A percentile compares a stretch with the other conserved stretches of the same genome.
Conservation (phyloP, 2,113 vertebrate genomes). For the Columba livia region DNA sequence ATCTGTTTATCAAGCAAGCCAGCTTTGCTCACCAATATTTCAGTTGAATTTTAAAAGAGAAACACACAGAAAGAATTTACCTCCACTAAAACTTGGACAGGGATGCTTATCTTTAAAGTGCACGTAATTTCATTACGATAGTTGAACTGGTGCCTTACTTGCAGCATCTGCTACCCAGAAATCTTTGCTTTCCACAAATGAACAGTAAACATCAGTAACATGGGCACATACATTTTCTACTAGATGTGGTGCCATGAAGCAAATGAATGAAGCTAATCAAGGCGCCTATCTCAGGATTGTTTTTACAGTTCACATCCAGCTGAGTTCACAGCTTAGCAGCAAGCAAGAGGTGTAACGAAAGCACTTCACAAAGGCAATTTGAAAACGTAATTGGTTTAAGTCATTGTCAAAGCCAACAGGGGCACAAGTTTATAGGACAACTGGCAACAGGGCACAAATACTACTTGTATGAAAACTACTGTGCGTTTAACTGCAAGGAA, state of each 20-base stretch:
- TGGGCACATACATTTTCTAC: accelerated
- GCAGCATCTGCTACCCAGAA: not conserved
- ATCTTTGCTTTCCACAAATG: not conserved
- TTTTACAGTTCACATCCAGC: constrained; percentile 23
- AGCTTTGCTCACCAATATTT: not conserved
- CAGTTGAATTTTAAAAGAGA: not conserved
- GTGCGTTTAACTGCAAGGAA: not conserved
- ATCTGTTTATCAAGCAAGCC: not conserved
- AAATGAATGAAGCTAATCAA: constrained; percentile 4
- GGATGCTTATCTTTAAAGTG: not conserved
- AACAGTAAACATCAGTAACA: not conserved
- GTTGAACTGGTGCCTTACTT: not conserved
- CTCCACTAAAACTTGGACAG: not conserved
- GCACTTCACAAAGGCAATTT: not conserved
- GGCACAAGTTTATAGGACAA: constrained; percentile 30
- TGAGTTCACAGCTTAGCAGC: not conserved
- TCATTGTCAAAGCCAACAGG: constrained; percentile 10
- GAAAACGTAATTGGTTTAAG: constrained; percentile 36
- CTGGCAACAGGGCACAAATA: constrained; percentile 15
- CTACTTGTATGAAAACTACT: constrained; percentile 26
- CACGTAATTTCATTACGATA: not conserved
- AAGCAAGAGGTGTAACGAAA: not conserved
- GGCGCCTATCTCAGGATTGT: not conserved
- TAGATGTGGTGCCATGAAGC: not conserved
- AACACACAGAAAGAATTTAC: not conserved